Evolutionary conservation across 2,888 invertebrate species (phyloP), one percentile per base, ranked within the genome.

Genomic region (Rotaria sp.): DNA sequence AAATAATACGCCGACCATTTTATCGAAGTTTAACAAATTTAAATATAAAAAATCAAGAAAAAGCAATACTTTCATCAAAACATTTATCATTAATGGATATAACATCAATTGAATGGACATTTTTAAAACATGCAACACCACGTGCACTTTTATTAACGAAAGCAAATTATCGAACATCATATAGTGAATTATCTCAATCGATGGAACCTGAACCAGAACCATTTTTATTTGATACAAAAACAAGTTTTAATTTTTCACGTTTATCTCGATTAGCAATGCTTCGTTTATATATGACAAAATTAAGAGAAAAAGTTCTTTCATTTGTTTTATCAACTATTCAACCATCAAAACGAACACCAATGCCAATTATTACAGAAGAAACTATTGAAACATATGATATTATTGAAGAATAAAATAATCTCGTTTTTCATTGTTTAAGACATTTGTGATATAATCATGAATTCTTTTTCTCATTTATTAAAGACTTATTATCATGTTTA

Each of bases 261-360:
- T 59, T 86, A 59, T 86, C 85, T 7, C 45, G 84, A 57, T 84
- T 86, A n/a, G 84, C 84, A 24, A 86, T 84, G 45, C 41, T 86
- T 24, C 84, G 84, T 24, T 48, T 41, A 11, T 86, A 86, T 59
- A 84, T 86, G 59, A 35, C n/a, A 11, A 84, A 84, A 41, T 59
- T 86, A 41, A 21, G 85, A 11, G 85, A 86, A 59, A 86, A 86
- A 86, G 84, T 86, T 35, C 48, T 38, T 45, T 21, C 35, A 5
- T 38, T 86, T n/a, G 48, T 86, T 30, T 57, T 41, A 35, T 41
- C 84, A 59, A 80, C 80, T 26, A 80, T 45, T 21, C 41, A 80
- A 45, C 45, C 80, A 45, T n/a, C 80, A 15, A 80, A 80, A 15
- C 24, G n/a, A 45, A 24, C 45, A n/a, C 80, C 45, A 45, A 80